Conservation (phyloP, 2,797 vertebrate genomes). For the Luscinia megarhynchos region DNA sequence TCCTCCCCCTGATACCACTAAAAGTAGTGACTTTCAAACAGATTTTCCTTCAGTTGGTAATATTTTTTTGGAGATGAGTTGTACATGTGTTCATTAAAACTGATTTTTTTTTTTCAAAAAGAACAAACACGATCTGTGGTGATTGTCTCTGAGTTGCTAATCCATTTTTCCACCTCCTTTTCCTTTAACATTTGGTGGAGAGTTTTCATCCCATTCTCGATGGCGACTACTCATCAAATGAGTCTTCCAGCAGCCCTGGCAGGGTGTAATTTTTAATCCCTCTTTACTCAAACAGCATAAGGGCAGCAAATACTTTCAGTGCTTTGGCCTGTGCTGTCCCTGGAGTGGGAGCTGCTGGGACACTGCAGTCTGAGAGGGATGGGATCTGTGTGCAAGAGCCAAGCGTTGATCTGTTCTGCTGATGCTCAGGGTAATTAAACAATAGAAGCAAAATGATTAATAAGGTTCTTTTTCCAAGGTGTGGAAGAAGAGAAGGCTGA, state of each 20-base stretch:
- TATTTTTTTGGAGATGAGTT: background rate
- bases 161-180: background rate
- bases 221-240: background rate
- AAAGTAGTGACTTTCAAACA: background rate
- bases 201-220: background rate
- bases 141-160: background rate
- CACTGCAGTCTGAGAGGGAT: slow-evolving; percentile 9
- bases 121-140: background rate
- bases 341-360: background rate
- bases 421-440: slow-evolving; percentile 42
- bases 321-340: background rate
- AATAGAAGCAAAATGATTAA: slow-evolving; percentile 2
- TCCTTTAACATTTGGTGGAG: background rate
- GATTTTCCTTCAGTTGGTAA: background rate
- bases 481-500: background rate
- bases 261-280: background rate
- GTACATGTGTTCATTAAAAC: slow-evolving; percentile 7
- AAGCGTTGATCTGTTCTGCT: background rate
- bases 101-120: background rate
- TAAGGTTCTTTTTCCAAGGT: background rate
- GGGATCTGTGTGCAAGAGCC: background rate
- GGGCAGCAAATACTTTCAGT: background rate
- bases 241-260: background rate
- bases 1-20: background rate
- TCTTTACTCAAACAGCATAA: background rate